Conservation (phyloP, 2,797 vertebrate species). For the Vespertilio murinus region DNA sequence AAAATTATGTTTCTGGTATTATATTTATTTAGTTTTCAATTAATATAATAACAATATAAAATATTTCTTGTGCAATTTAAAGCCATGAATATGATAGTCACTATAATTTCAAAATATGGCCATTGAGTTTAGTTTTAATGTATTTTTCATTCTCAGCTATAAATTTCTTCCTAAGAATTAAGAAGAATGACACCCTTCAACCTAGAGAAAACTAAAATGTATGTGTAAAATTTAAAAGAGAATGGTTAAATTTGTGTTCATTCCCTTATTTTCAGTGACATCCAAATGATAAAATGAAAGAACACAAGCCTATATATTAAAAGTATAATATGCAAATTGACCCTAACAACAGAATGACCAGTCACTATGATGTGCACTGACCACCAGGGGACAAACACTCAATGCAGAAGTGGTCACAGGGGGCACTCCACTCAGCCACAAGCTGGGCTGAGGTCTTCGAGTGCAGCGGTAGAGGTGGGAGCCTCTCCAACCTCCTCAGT, state of each 20-base stretch:
- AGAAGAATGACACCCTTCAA: not conserved
- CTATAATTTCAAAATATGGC: not conserved
- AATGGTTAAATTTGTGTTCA: not conserved
- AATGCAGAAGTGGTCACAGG: no score
- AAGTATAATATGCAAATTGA: no score
- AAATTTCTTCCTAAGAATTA: not conserved
- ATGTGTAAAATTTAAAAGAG: not conserved
- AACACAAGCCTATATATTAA: not conserved
- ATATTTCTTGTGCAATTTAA: slow-evolving; percentile 39
- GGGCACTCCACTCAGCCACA: no score
- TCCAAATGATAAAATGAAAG: not conserved
- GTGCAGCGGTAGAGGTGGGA: no score
- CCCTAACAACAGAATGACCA: no score
- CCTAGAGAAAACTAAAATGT: not conserved
- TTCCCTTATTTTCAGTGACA: not conserved
- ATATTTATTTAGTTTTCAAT: slow-evolving; percentile 50
- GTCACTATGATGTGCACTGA: no score
- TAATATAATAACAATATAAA: slow-evolving; percentile 66
- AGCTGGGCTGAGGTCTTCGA: no score
- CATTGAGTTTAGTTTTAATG: not conserved
- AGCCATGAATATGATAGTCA: slow-evolving; percentile 38
- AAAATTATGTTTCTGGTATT: slow-evolving; percentile 56
- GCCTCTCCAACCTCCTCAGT: no score
- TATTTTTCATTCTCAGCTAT: not conserved
- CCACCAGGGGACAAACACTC: no score